Percentiles rank a stretch among this genome's conserved stretches.
Conservation (phyloP, 1,140 invertebrate species). For the Chlorops oryzae region DNA sequence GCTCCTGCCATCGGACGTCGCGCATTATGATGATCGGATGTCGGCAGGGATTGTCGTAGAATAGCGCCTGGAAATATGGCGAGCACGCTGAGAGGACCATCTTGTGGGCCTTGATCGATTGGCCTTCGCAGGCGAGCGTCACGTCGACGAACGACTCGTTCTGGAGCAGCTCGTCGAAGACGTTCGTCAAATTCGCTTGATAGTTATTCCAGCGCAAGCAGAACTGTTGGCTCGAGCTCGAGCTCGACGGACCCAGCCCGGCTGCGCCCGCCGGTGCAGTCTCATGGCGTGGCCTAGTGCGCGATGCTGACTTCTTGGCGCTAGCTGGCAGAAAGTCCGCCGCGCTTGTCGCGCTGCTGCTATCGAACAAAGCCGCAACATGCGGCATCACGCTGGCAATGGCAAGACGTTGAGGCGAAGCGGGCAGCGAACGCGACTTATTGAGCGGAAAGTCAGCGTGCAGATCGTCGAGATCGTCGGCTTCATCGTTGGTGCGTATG, state of each 20-base stretch:
- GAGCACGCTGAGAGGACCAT: conserved; percentile 89
- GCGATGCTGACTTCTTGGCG: background rate
- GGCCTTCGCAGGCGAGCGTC: conserved; percentile 83
- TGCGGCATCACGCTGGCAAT: conserved; percentile 25
- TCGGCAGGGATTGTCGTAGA: conserved; percentile 86
- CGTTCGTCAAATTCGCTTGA: conserved; percentile 82
- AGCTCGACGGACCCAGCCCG: background rate
- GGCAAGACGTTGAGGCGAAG: conserved; percentile 32
- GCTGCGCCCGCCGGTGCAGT: background rate
- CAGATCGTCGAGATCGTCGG: conserved; percentile 32
- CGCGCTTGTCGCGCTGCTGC: conserved; percentile 7
- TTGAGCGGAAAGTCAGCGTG: conserved; percentile 25
- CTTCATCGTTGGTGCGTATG: conserved; percentile 15
- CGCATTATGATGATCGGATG: conserved; percentile 87
- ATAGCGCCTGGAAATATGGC: conserved; percentile 84
- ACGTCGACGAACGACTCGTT: conserved; percentile 89
- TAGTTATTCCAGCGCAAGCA: conserved; percentile 94
- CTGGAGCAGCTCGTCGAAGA: conserved; percentile 86
- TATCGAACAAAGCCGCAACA: conserved; percentile 32
- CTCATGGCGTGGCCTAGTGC: background rate
- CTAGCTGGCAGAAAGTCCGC: background rate
- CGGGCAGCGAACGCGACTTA: conserved; percentile 38
- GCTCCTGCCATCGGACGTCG: conserved; percentile 78
- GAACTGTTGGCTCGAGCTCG: conserved; percentile 53
- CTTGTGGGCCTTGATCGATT: conserved; percentile 86